Evolutionary conservation across 2,797 vertebrate species (phyloP), one percentile per base, ranked within the genome.

Genomic region (Gambelia wislizenii): DNA sequence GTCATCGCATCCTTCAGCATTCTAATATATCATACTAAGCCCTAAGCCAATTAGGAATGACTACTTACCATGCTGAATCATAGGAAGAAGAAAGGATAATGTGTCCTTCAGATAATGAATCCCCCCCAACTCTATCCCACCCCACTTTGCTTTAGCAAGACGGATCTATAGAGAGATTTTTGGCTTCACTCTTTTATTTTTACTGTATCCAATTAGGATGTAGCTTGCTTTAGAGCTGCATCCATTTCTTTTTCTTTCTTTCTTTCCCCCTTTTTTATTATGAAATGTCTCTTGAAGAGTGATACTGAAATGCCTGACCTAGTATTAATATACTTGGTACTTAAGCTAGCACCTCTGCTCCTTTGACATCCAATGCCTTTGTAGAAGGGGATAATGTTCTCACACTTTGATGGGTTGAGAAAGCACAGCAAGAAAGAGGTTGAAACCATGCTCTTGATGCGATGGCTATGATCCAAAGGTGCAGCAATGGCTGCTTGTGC

Each of bases 1-100:
- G 98, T 98, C 98, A 99, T 98, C 98, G 97, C 96, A 96, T 95
- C 95, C 97, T 76, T 96, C 97, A 97, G 97, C 97, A 97, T 97
- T 96, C 97, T 97, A 97, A 99, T 99, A 98, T 99, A 99, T 99
- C 98, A 99, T 97, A 96, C 96, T 96, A 97, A 97, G 97, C 97
- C 97, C 96, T 98, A 97, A 98, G 98, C 98, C 98, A 99, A 99
- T 99, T 99, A 99, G 97, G 97, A 97, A 98, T 98, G 98, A 98
- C 97, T 98, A 98, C 98, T 98, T 98, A 98, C 98, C 97, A 97
- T 98, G 98, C 97, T 97, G 97, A 97, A 97, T 98, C 97, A 97
- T 96, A 97, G 95, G 96, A 96, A 96, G 96, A 91, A 97, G 96
- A 97, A 97, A 98, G 98, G 98, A 96, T 97, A 97, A 97, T 98